These are phyloP conservation scores for Drosophila mayaguana DNA, from an alignment of 2,888 invertebrate genomes.

Conservation along the genomic window DNA sequence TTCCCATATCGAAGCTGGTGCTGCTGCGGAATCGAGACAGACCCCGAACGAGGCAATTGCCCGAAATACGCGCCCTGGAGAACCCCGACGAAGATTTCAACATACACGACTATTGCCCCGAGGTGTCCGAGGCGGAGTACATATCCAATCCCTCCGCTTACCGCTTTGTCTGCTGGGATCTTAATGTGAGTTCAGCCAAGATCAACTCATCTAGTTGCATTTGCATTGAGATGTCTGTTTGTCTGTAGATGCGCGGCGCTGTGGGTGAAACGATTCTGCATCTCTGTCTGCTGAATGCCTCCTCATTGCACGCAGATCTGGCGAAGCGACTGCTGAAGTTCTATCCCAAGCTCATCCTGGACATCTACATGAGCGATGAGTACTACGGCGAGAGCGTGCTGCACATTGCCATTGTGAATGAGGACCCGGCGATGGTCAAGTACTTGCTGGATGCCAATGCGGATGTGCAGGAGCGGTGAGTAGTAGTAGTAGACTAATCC, in stretches of 20 bases:
- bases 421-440: conserved; percentile 99
- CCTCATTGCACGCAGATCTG: conserved; percentile 95
- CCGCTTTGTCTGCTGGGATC: conserved; percentile 95
- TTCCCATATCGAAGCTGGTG: conserved; percentile 95
- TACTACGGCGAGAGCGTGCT: conserved; percentile 98
- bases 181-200: conserved; percentile 86
- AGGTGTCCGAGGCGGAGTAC: conserved; percentile 88
- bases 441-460: conserved; percentile 96
- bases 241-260: conserved; percentile 92
- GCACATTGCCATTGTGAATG: conserved; percentile 99
- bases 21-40: conserved; percentile 94
- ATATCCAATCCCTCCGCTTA: conserved; percentile 90
- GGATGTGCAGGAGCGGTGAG: conserved; percentile 91
- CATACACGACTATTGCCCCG: conserved; percentile 91
- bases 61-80: conserved; percentile 91
- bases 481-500: too few relatives aligned
- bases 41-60: conserved; percentile 91
- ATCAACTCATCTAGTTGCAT: too few relatives aligned
- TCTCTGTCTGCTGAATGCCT: conserved; percentile 95
- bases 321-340: conserved; percentile 95
- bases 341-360: conserved; percentile 98
- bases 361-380: conserved; percentile 98
- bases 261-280: conserved; percentile 98
- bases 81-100: conserved; percentile 94
- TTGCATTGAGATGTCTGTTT: not conserved